Conservation (phyloP, 2,888 invertebrate genomes). For the Aromia moschata region DNA sequence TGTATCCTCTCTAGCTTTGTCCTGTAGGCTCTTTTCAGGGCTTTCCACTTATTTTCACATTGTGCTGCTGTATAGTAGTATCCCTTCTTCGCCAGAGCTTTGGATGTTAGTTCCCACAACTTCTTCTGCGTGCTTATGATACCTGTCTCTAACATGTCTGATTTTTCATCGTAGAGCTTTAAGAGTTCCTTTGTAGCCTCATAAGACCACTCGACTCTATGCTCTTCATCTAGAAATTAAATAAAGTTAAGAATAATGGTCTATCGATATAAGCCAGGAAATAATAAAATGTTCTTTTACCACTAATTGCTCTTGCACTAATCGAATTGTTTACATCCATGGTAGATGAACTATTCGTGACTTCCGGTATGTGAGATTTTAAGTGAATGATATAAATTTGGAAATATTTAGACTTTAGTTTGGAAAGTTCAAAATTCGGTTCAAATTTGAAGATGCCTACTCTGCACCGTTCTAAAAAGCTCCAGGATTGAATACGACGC, state of each 20-base stretch:
- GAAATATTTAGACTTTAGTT: not conserved
- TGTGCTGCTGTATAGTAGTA: conserved; percentile 33
- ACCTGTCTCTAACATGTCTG: conserved; percentile 39
- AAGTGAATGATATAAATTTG: not conserved
- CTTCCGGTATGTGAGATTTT: not conserved
- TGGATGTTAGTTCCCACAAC: conserved; percentile 40
- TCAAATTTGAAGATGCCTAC: conserved; percentile 11
- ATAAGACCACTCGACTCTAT: conserved; percentile 38
- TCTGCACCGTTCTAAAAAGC: conserved; percentile 10
- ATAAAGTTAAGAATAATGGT: no score
- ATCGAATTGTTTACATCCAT: no score
- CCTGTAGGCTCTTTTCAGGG: conserved; percentile 35
- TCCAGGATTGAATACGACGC: not conserved
- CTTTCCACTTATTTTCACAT: conserved; percentile 43
- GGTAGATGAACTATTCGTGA: not conserved
- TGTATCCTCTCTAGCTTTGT: conserved; percentile 33
- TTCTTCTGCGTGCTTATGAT: conserved; percentile 40
- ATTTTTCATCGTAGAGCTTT: conserved; percentile 41
- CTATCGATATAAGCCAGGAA: no score
- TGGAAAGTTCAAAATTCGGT: not conserved
- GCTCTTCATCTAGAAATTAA: conserved; percentile 25
- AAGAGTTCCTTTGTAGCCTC: conserved; percentile 38
- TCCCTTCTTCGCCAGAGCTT: conserved; percentile 36
- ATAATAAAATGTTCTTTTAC: no score
- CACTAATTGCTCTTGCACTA: no score